These are phyloP conservation scores for Euglossa dilemma DNA, from an alignment of 1,140 invertebrate species.

Conservation along the genomic window DNA sequence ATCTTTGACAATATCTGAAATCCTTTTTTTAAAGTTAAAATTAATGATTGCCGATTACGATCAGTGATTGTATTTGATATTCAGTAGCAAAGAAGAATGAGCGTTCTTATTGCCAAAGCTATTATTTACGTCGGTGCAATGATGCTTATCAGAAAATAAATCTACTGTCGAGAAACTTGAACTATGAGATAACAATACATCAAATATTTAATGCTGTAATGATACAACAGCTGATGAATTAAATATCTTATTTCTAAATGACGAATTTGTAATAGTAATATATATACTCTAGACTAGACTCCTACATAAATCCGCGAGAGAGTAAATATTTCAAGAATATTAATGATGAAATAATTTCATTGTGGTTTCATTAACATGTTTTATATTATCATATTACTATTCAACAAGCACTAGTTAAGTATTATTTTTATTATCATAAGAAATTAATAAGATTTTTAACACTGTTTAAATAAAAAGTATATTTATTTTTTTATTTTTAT, in stretches of 20 bases:
- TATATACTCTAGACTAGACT: neutral
- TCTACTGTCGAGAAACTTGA: neutral
- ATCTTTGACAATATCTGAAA: neutral
- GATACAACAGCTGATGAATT: neutral
- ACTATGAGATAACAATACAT: neutral
- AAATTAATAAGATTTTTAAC: too few species aligned
- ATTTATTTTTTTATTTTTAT: constrained; percentile 20
- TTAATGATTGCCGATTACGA: neutral
- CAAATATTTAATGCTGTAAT: neutral
- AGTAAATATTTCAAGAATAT: neutral
- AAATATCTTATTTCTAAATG: neutral
- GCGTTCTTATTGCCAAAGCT: neutral
- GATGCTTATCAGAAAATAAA: neutral
- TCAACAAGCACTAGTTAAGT: too few species aligned
- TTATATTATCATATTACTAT: neutral
- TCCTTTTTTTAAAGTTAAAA: neutral
- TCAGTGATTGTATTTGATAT: neutral
- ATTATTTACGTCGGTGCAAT: neutral
- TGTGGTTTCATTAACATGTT: neutral
- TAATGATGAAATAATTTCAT: neutral
- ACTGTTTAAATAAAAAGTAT: neutral
- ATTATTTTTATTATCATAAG: too few species aligned
- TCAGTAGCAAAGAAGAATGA: neutral
- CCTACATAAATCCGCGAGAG: neutral
- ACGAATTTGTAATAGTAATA: neutral